Evolutionary conservation across 2,888 invertebrate genomes (phyloP), one percentile per base, ranked within the genome.

Genomic region (Plebejus argus): DNA sequence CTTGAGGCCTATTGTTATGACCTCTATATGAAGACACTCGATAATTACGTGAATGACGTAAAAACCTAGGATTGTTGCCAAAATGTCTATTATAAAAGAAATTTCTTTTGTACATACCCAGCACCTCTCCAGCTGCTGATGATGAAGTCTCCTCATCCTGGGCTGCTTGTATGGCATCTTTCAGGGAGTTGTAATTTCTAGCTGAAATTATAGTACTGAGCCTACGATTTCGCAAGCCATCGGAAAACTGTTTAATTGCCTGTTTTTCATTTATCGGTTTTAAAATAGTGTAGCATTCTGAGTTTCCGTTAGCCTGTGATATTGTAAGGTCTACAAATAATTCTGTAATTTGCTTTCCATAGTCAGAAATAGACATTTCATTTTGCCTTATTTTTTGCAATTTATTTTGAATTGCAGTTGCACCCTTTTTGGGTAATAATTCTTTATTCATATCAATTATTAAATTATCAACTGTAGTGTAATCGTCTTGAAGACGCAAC

Each of bases 241-340:
- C 53, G 53, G 12, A 12, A 53, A 66, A 66, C 45, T 61, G 39
- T 66, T 39, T 76, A 39, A 66, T 45, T 0, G 66, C 76, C 15
- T 76, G 45, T 39, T 76, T 39, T 76, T 76, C 66, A 45, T 76
- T 66, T 20, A 76, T 35, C 20, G 61, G n/a, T 28, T 76, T 76
- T 49, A 70, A 49, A 49, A 15, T 76, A 70, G 23, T 70, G 12
- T 70, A 61, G 23, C 18, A 45, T 76, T 15, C 3, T 4, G 58
- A 33, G 23, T 70, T 12, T 23, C 58, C 76, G 2, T 70, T n/a
- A 15, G 76, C 58, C 23, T 76, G 66, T 20, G 49, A 76, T 23
- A 66, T n/a, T 45, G 66, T 70, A 20, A 76, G 39, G 20, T 76
- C 39, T 23, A 76, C 70, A 49, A 76, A 76, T 23, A 76, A 49